phyloP scores from a whole-genome alignment of 2,888 invertebrate species.

The Brenthis daphne region DNA sequence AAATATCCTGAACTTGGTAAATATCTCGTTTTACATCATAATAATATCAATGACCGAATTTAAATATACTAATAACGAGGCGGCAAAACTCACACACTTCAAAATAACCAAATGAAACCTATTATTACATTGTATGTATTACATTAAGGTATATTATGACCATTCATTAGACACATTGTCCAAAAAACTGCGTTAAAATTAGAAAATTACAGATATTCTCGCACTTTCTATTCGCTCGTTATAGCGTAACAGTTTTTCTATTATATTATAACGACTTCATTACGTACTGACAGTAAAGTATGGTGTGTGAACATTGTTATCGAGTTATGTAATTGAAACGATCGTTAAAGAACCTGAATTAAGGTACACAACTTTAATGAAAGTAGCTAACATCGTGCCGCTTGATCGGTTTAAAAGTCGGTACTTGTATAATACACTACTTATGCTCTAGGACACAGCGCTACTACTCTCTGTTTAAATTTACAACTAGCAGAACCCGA shows the following conservation, averaged over 20 bases:
- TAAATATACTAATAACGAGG: too few species aligned
- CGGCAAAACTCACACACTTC: slow-evolving; percentile 7
- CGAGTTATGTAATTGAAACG: slow-evolving; percentile 24
- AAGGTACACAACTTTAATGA: slow-evolving; percentile 23
- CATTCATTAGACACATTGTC: slow-evolving; percentile 15
- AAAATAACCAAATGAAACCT: slow-evolving; percentile 18
- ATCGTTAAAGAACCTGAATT: slow-evolving; percentile 16
- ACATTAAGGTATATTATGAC: slow-evolving; percentile 11
- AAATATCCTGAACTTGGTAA: too few species aligned
- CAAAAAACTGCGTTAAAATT: slow-evolving; percentile 46
- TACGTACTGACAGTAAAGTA: slow-evolving; percentile 32
- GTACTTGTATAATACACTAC: neutral
- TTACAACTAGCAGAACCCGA: too few species aligned
- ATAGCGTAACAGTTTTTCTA: slow-evolving; percentile 68
- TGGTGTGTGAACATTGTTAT: slow-evolving; percentile 33
- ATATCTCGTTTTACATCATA: too few species aligned
- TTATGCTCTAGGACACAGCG: neutral
- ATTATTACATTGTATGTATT: slow-evolving; percentile 5
- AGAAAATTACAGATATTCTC: slow-evolving; percentile 68
- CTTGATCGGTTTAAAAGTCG: slow-evolving; percentile 7
- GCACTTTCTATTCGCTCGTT: slow-evolving; percentile 67
- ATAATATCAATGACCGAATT: too few species aligned
- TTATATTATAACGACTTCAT: slow-evolving; percentile 61
- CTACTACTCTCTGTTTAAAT: too few species aligned
- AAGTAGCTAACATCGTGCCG: slow-evolving; percentile 13